A percentile compares a stretch with the other conserved stretches of the same genome.
phyloP scores from a whole-genome alignment of 1,140 invertebrate species.

The Trachymyrmex cornetzi region DNA sequence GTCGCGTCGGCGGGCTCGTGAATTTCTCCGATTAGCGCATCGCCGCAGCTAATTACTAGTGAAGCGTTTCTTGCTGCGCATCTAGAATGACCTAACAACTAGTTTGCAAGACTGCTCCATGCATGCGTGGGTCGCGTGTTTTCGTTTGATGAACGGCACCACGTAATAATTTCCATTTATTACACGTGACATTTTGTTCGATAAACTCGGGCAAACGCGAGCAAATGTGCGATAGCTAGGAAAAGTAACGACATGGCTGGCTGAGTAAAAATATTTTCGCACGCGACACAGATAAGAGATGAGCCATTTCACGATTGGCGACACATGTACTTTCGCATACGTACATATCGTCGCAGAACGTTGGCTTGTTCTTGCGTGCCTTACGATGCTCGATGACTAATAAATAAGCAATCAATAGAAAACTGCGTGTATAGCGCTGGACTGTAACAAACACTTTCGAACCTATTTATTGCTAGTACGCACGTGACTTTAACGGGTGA shows the following conservation, averaged over 20 bases:
- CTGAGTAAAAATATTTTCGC: slow-evolving; percentile 29
- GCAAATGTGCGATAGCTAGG: not conserved
- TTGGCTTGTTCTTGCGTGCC: not conserved
- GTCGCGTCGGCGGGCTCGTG: slow-evolving; percentile 58
- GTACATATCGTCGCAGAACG: not conserved
- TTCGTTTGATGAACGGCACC: slow-evolving; percentile 18
- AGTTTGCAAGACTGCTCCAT: slow-evolving; percentile 16
- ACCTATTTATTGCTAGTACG: not conserved
- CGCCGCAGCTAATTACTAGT: slow-evolving; percentile 68
- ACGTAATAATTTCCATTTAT: slow-evolving; percentile 55
- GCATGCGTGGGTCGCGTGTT: slow-evolving; percentile 12
- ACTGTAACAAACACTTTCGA: slow-evolving; percentile 23
- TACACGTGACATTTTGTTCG: slow-evolving; percentile 29
- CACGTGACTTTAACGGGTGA: not conserved
- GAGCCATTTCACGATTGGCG: slow-evolving; percentile 4
- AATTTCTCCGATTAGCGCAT: slow-evolving; percentile 73
- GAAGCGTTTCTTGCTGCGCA: slow-evolving; percentile 50
- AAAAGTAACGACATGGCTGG: not conserved
- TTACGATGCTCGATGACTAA: slow-evolving; percentile 11
- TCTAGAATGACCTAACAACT: slow-evolving; percentile 60
- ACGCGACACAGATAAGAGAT: not conserved
- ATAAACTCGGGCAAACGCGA: slow-evolving; percentile 34
- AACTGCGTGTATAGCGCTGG: not conserved
- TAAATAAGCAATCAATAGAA: slow-evolving; percentile 16
- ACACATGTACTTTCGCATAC: not conserved